These are phyloP conservation scores for Napeogenes sylphis DNA, from an alignment of 2,888 invertebrate species.

Conservation along the genomic window DNA sequence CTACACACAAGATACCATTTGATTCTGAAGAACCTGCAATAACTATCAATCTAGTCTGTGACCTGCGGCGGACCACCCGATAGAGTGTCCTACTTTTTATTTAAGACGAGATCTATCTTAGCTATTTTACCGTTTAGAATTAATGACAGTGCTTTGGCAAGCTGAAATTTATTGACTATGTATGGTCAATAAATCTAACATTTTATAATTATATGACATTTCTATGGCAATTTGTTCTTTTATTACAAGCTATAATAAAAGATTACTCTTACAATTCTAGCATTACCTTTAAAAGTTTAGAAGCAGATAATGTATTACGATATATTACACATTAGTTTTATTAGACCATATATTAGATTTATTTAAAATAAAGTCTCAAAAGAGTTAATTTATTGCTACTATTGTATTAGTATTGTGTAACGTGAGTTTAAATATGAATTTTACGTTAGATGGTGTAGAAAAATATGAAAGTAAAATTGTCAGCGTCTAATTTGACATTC, in stretches of 20 bases:
- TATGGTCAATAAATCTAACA: background rate
- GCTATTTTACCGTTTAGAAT: conserved; percentile 4
- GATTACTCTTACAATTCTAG: too few species aligned
- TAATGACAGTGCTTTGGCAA: conserved; percentile 2
- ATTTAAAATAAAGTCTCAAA: too few species aligned
- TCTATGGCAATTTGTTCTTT: too few species aligned
- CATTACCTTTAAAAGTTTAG: too few species aligned
- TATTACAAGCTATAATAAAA: too few species aligned
- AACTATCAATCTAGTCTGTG: conserved; percentile 27
- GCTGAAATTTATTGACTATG: conserved; percentile 4
- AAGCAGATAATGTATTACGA: too few species aligned
- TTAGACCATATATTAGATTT: too few species aligned
- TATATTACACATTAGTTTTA: too few species aligned
- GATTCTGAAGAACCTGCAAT: conserved; percentile 21
- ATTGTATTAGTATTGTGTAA: too few species aligned
- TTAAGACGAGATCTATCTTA: conserved; percentile 15
- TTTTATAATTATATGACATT: too few species aligned
- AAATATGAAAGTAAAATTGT: conserved; percentile 24
- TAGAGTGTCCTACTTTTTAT: conserved; percentile 28
- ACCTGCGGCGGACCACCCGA: conserved; percentile 32
- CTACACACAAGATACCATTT: conserved; percentile 24
- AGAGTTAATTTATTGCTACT: too few species aligned
- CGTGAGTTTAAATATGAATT: too few species aligned
- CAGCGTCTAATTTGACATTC: conserved; percentile 20
- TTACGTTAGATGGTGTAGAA: background rate